Evolutionary conservation across 2,888 invertebrate genomes (phyloP).

Genomic region (Phanerotoma sp.): DNA sequence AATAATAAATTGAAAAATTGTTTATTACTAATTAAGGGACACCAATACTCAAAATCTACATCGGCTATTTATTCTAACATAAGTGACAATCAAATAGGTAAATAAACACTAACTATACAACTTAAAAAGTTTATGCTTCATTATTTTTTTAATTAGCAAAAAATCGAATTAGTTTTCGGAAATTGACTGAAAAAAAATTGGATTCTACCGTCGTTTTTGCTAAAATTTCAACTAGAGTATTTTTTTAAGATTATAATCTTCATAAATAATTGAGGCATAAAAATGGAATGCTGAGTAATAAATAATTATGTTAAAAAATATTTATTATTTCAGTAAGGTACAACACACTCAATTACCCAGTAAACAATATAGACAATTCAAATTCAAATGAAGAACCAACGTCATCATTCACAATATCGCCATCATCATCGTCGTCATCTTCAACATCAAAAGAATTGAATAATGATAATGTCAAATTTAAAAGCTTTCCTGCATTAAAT

Average conservation of each 20-base stretch:
- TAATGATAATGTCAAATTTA: too few species aligned
- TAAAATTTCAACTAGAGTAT: too few species aligned
- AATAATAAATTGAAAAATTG: conserved; percentile 1
- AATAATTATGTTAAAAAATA: background rate
- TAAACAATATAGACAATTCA: conserved; percentile 5
- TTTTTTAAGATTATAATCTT: too few species aligned
- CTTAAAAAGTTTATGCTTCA: background rate
- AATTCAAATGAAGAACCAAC: too few species aligned
- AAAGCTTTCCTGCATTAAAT: too few species aligned
- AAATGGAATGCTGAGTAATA: background rate
- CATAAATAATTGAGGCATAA: too few species aligned
- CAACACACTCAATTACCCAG: conserved; percentile 41
- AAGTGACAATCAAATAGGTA: conserved; percentile 35
- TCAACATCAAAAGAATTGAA: too few species aligned
- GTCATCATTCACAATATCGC: too few species aligned
- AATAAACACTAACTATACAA: conserved; percentile 4
- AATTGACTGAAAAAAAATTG: too few species aligned
- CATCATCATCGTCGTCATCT: too few species aligned
- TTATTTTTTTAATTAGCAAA: background rate
- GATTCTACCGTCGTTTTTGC: too few species aligned
- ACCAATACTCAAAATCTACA: conserved; percentile 46
- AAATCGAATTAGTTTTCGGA: too few species aligned
- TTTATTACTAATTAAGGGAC: conserved; percentile 33
- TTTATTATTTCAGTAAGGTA: conserved; percentile 27
- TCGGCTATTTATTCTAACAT: conserved; percentile 42